Base-by-base conservation (phyloP, 2,797 vertebrate species). In the Rhynchonycteris naso region DNA sequence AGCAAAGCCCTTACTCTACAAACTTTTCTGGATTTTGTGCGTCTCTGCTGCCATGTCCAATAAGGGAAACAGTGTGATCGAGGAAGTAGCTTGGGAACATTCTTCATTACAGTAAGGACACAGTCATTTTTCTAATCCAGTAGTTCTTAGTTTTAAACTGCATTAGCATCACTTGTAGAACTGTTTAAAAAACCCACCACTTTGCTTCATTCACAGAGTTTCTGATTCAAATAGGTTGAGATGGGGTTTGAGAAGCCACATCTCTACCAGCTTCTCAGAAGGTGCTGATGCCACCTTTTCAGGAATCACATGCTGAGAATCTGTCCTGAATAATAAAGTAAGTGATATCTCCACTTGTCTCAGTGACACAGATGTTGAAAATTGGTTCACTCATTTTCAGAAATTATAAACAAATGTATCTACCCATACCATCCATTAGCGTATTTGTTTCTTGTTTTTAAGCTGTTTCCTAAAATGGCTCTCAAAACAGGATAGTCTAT, bases 331-430 rank as follows among this genome's bases (percentile, higher is more conserved):
- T 74, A 90, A 93, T 58, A n/a, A 59, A 69, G 38, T n/a, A 84
- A 92, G 68, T 58, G 38, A 74, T 75, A 74, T 75, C 65, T 54
- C 59, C 9, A 69, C 33, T 47, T 68, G 43, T 74, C 47, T 50
- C 15, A 65, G 28, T 21, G 19, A 90, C 58, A 74, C 30, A 24
- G 13, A 66, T 72, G 30, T 56, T 92, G 33, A 69, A 86, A 86
- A 68, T 21, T 6, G 33, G n/a, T 33, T 84, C 19, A 47, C 69
- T 74, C 26, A 3, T 68, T 90, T 92, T 78, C 30, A 83, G 43
- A 87, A 94, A 74, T 94, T 61, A 78, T 58, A 66, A 87, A 35
- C 30, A 80, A 69, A 74, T 75, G 12, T 52, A 38, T 69, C 43
- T 59, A 68, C 63, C n/a, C 28, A 75, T 35, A 61, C 7, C 11